phyloP scores from a whole-genome alignment of 2,797 vertebrate genomes.

The Adrianichthys oophorus region DNA sequence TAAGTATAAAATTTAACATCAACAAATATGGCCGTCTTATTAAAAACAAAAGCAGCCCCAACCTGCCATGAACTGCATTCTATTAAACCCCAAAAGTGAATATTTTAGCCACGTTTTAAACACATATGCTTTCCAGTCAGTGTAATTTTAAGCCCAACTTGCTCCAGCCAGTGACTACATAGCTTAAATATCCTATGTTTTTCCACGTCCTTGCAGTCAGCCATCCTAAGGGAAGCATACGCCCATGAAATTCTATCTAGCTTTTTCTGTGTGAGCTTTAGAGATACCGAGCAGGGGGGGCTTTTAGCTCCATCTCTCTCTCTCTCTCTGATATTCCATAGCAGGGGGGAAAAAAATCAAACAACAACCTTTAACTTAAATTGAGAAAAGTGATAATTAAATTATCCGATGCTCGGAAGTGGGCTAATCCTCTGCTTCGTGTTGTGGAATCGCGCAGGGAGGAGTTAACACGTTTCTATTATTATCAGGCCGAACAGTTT shows the following conservation, averaged over 20 bases:
- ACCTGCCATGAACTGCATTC: too few relatives aligned
- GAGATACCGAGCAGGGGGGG: slow-evolving; percentile 29
- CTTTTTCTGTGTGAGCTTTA: slow-evolving; percentile 49
- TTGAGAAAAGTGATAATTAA: neutral
- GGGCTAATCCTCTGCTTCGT: slow-evolving; percentile 50
- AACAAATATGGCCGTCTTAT: slow-evolving; percentile 57
- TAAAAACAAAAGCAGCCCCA: too few relatives aligned
- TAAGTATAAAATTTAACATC: slow-evolving; percentile 17
- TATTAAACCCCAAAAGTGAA: too few relatives aligned
- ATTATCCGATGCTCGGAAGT: slow-evolving; percentile 46
- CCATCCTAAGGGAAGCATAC: slow-evolving; percentile 76
- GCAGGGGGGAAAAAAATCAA: neutral
- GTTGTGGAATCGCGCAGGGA: slow-evolving; percentile 35
- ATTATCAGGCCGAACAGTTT: slow-evolving; percentile 28
- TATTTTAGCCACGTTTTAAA: too few relatives aligned
- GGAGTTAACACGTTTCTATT: slow-evolving; percentile 45
- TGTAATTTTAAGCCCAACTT: slow-evolving; percentile 5
- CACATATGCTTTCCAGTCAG: neutral
- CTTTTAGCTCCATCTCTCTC: slow-evolving; percentile 23
- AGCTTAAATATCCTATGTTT: slow-evolving; percentile 48
- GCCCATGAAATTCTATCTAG: slow-evolving; percentile 80
- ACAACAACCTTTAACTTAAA: neutral
- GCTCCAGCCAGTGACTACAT: slow-evolving; percentile 16
- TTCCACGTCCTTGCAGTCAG: slow-evolving; percentile 69
- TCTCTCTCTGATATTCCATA: slow-evolving; percentile 1